phyloP scores from a whole-genome alignment of 2,797 vertebrate genomes.

The Spinibarbus caldwelli region DNA sequence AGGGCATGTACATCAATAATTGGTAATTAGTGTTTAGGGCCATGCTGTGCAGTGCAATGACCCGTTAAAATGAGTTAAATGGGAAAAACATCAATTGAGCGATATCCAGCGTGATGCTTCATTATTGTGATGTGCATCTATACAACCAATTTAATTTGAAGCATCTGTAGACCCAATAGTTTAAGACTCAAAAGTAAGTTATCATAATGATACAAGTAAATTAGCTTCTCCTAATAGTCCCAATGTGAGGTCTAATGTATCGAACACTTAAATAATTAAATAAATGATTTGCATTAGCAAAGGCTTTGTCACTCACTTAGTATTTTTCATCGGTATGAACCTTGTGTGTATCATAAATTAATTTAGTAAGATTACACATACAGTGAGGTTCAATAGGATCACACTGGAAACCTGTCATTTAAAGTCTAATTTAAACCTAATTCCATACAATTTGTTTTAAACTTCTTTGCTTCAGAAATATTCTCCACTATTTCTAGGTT shows the following conservation, averaged over 20 bases:
- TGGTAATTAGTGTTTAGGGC: slow-evolving; percentile 46
- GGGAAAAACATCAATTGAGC: slow-evolving; percentile 55
- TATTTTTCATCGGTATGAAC: neutral
- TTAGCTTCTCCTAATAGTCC: neutral
- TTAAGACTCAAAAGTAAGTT: neutral
- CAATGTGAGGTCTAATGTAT: neutral
- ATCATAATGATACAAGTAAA: neutral
- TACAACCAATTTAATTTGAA: neutral
- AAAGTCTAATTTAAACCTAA: neutral
- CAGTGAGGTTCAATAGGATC: neutral
- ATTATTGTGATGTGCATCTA: slow-evolving; percentile 32
- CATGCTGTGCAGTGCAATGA: slow-evolving; percentile 44
- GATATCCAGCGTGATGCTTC: slow-evolving; percentile 26
- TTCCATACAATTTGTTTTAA: neutral
- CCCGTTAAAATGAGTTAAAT: slow-evolving; percentile 59
- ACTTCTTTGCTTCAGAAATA: neutral
- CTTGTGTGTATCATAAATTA: neutral
- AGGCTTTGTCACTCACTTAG: neutral
- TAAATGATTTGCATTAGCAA: no score
- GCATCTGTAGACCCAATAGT: neutral
- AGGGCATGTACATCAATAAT: slow-evolving; percentile 49
- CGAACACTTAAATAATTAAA: neutral
- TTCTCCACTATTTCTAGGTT: neutral
- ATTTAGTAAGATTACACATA: neutral
- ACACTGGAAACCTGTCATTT: neutral